Evolutionary conservation across 2,888 invertebrate genomes (phyloP), one percentile per base, ranked within the genome.

Genomic region (Nysson spinosus): DNA sequence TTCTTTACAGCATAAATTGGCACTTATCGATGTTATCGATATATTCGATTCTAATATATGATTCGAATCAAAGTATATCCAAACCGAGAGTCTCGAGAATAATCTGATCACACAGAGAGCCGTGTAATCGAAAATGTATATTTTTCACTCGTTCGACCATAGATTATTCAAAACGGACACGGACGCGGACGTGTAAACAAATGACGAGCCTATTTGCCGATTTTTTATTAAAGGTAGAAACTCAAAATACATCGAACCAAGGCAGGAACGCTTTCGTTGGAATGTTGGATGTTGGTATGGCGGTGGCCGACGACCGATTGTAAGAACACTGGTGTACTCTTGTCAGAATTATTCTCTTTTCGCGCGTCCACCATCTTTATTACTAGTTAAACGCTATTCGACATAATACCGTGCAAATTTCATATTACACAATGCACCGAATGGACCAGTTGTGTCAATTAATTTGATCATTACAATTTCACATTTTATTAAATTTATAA

Each of bases 221-320:
- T 4, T 28, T 28, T 28, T 28, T 28, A 6, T 34, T 4, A 34
- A 1, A 2, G n/a, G 11, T 11, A 35, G 39, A 26, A 26, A 39
- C 32, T 30, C 34, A 57, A 32, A 57, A 39, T 39, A 51, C 51
- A 39, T 62, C 64, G 68, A 52, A 37, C 40, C 52, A 57, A 37
- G 61, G 56, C 47, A 62, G 40, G 64, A 72, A 58, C 52, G 55
- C 61, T 71, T 68, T 64, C 57, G 62, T 68, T 62, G 66, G 68
- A 66, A 56, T 47, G 58, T 55, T 56, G 69, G 69, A 77, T 71
- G 75, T 79, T 80, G 81, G 79, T 81, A 79, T 77, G 80, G 80
- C 69, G 77, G 61, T 68, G 72, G 70, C 72, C 84, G 79, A 73
- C 81, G 77, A 78, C 46, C 80, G 84, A 81, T 79, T 62, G 73